Base-by-base conservation (phyloP, 2,888 invertebrate genomes). In the Mythimna impura region DNA sequence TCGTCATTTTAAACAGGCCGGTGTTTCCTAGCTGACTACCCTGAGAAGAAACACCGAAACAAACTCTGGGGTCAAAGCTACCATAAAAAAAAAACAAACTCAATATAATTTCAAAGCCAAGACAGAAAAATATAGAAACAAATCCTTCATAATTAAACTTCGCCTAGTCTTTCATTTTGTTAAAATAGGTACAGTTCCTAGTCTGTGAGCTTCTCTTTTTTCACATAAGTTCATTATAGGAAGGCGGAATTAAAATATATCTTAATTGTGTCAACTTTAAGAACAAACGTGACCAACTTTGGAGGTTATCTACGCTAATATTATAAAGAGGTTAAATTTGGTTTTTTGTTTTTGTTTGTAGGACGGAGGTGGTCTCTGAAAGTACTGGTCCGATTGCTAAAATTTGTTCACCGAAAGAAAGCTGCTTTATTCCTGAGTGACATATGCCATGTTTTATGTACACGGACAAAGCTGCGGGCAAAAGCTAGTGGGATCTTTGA, bases 161-260 rank as follows among this genome's bases (percentile, higher is more conserved):
- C 5, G 25, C 17, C 22, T 62, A 66, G 22, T 50, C 25, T 52
- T 36, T 58, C 10, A 52, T 76, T 34, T 65, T 34, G 9, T 52
- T 43, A 14, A 57, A 40, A 20, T 14, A 14, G 5, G 36, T 50
- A 73, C 20, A 50, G 55, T 50, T 65, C 9, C 55, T 0, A 55
- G 30, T 50, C 5, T 9, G 9, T 36, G 10, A 14, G 43, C 22
- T 79, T 58, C 52, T 60, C 9, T 20, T 36, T 72, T 65, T 78
- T 52, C 20, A 52, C 12, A 9, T 14, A 4, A 36, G 12, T 54
- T 71, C 55, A 52, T 66, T 62, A 36, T 10, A 66, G 43, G 20
- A 52, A n/a, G 30, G 9, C 10, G 9, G n/a, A 14, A 3, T 20
- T n/a, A 9, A 47, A 65, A 76, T 20, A 52, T 50, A 34, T 50